These are phyloP conservation scores for Girardinichthys multiradiatus DNA, from an alignment of 2,113 vertebrate genomes.

Conservation along the genomic window DNA sequence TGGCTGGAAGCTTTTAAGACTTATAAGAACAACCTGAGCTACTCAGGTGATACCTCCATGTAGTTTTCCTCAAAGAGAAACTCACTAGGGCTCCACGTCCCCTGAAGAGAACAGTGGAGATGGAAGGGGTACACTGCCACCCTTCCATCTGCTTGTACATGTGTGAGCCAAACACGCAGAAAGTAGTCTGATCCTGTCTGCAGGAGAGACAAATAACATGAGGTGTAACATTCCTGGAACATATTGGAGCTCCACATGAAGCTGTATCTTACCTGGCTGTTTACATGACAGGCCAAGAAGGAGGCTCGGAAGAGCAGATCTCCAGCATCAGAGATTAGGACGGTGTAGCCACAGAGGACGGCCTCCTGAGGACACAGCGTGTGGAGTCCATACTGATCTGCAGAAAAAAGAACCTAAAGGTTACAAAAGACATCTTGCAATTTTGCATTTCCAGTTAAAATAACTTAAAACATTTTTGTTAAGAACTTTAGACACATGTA, in stretches of 20 bases:
- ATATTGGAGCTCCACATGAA: neutral
- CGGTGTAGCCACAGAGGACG: conserved; percentile 63
- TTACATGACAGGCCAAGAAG: conserved; percentile 67
- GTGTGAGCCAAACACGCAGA: conserved; percentile 60
- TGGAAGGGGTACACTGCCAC: conserved; percentile 35
- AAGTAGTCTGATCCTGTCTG: conserved; percentile 47
- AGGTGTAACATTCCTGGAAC: neutral
- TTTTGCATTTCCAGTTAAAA: too few relatives aligned
- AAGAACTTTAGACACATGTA: neutral
- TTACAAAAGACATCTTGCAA: too few relatives aligned
- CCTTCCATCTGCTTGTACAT: conserved; percentile 14
- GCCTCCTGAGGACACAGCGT: conserved; percentile 42
- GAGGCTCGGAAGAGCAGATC: conserved; percentile 65
- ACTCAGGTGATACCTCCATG: conserved; percentile 56
- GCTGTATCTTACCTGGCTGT: conserved; percentile 34
- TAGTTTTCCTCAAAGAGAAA: conserved; percentile 68
- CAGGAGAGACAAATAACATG: neutral
- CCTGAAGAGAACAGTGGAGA: conserved; percentile 40
- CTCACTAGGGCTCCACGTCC: conserved; percentile 47
- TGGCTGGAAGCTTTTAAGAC: neutral
- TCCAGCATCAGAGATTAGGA: conserved; percentile 38
- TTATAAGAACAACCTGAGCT: neutral
- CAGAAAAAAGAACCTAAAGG: neutral
- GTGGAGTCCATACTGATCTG: conserved; percentile 55
- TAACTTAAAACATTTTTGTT: too few relatives aligned